A percentile compares a stretch with the other conserved stretches of the same genome.
Conservation (phyloP, 92 coral and sea anemone species). For the Palythoa heliodiscus region DNA sequence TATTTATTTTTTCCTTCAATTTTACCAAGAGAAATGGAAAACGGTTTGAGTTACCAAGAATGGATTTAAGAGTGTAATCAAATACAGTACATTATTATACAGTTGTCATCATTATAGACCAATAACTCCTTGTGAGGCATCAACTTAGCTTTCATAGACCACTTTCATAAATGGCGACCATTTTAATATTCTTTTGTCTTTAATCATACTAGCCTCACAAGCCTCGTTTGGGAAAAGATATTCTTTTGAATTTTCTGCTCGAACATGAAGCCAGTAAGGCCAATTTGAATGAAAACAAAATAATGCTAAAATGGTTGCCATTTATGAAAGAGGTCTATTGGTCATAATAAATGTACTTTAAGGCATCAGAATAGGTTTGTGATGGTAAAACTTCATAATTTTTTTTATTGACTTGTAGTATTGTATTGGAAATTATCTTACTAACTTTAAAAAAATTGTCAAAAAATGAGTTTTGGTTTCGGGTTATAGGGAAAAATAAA, state of each 20-base stretch:
- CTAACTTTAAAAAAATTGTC: constrained; percentile 15
- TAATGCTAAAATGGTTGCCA: no score
- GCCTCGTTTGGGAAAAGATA: no score
- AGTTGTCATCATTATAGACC: constrained; percentile 28
- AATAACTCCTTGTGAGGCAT: not conserved
- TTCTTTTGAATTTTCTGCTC: no score
- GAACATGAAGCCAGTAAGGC: no score
- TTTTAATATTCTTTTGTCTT: no score
- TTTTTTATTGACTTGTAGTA: constrained; percentile 8
- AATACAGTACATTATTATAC: constrained; percentile 38
- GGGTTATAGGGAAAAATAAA: constrained; percentile 10
- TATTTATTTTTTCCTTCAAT: constrained; percentile 33
- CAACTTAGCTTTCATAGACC: constrained; percentile 1
- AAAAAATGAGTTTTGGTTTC: constrained; percentile 16
- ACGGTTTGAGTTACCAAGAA: constrained; percentile 35
- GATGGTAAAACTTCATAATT: constrained; percentile 8
- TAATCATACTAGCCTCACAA: no score
- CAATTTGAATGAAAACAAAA: no score
- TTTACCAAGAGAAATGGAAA: constrained; percentile 31
- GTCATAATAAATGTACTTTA: constrained; percentile 9
- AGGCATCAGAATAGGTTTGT: not conserved
- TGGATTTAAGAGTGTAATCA: constrained; percentile 39
- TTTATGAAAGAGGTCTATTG: no score
- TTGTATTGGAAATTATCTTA: constrained; percentile 7
- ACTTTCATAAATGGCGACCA: no score